Evolutionary conservation across 2,888 invertebrate species (phyloP), one percentile per base, ranked within the genome.

Genomic region (Amaurobius ferox): DNA sequence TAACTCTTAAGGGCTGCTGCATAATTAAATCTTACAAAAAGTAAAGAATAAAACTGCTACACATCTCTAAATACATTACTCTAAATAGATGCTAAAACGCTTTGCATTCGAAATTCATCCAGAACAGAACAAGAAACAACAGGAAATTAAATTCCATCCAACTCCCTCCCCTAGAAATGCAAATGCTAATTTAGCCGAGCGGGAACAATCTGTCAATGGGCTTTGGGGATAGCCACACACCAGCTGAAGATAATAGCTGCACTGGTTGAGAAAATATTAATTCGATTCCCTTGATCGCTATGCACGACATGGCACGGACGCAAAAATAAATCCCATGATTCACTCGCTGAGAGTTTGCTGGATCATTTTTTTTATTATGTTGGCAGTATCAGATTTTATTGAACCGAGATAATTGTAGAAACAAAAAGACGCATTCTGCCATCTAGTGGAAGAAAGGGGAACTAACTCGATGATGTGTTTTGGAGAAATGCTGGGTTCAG

Each of bases 241-340:
- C 81, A 70, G 81, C 76, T 80, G 80, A 73, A 70, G 67, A 70
- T 81, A 81, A 81, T 81, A 62, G 70, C 29, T 23, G 73, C 61
- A 68, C 48, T 64, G 70, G 70, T 76, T 62, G 68, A 70, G 76
- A 70, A 81, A 81, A 81, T 81, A 76, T 81, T 81, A 81, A 81
- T 81, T 76, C 81, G 70, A 70, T 76, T 44, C 44, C 44, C 64
- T 35, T 32, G 76, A 81, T 81, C 40, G 39, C 67, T 67, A 55
- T 39, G 66, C 73, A 73, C 67, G 67, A 73, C 67, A 80, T 35
- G 68, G 48, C 48, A n/a, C 64, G 30, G 16, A 30, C 32, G 62
- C 11, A 32, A 30, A 39, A 32, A 68, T 79, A 68, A 67, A 55
- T 74, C 70, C 67, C 70, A 64, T 81, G 81, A 81, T 76, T 81